Base-by-base conservation (phyloP, 2,113 vertebrate genomes). In the Dasyornis broadbenti region DNA sequence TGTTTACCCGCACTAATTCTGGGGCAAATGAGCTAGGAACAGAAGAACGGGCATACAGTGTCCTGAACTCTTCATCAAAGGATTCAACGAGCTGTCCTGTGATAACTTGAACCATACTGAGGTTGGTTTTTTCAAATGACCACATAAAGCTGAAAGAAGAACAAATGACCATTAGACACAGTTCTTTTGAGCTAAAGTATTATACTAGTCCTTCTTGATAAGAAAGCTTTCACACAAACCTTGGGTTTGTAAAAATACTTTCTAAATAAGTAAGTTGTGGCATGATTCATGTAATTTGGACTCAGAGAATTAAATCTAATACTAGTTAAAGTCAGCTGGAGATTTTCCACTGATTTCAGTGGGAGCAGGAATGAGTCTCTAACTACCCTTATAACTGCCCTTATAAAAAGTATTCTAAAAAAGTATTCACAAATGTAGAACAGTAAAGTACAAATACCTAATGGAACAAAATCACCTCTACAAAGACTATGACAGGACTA, bases 51-150 rank as follows among this genome's bases (percentile, higher is more conserved):
- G 99, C 99, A 2, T 99, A 99, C 9, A 99, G 98, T 2, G 98
- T 99, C 86, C 99, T 98, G 92, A 99, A 99, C 95, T 99, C 99
- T 94, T 99, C 99, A 82, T 99, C 99, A 19, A 99, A 99, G 15
- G 98, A 98, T 96, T 99, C 98, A 28, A 99, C 99, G 63, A 99
- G 98, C 49, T 98, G 98, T 70, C 99, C 99, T 64, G 98, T 99
- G 95, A 99, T 99, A 59, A 99, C 96, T 81, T 99, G 99, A 76
- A 99, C 98, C 99, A 99, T 99, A 95, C 98, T 99, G 95, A 99
- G 98, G 92, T 99, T 98, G 79, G 99, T 98, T 98, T 99, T 99
- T 96, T 99, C 99, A 97, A 98, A 99, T 44, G 99, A 99, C 99
- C 99, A 99, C 97, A 99, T 98, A 56, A 99, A 99, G 96, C 99